Percentiles rank a stretch among this genome's conserved stretches.
Conservation (phyloP, 1,140 invertebrate genomes). For the Neodiprion pinetum region DNA sequence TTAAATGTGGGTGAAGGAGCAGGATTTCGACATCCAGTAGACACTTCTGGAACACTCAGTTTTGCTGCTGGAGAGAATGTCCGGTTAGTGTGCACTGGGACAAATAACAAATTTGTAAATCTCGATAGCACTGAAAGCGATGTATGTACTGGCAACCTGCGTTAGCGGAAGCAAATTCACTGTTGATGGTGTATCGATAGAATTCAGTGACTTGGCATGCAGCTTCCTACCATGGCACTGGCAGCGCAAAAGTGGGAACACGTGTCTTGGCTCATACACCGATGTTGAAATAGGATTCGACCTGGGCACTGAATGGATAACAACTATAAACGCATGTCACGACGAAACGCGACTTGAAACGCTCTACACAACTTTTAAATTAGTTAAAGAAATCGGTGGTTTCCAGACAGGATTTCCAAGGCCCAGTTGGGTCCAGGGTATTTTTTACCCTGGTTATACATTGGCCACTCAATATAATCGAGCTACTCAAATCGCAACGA, state of each 20-base stretch:
- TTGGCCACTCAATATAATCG: constrained; percentile 42
- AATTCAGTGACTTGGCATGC: constrained; percentile 33
- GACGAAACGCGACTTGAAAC: constrained; percentile 52
- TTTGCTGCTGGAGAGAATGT: constrained; percentile 26
- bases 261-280: constrained; percentile 12
- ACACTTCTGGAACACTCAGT: constrained; percentile 13
- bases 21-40: constrained; percentile 34
- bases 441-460: constrained; percentile 40
- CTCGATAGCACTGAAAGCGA: constrained; percentile 10
- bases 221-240: background rate
- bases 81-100: constrained; percentile 40
- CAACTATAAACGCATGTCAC: constrained; percentile 56
- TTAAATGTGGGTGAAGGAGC: constrained; percentile 21
- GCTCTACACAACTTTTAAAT: constrained; percentile 52
- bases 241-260: background rate
- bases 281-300: constrained; percentile 42
- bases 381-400: constrained; percentile 40
- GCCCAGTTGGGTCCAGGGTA: constrained; percentile 37
- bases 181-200: constrained; percentile 13
- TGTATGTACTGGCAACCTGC: constrained; percentile 28
- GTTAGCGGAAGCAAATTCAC: constrained; percentile 31
- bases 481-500: constrained; percentile 36
- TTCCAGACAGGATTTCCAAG: constrained; percentile 41
- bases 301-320: constrained; percentile 38
- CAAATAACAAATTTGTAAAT: constrained; percentile 32